Base-by-base conservation (phyloP, 2,888 invertebrate species). In the Zele albiditarsus region DNA sequence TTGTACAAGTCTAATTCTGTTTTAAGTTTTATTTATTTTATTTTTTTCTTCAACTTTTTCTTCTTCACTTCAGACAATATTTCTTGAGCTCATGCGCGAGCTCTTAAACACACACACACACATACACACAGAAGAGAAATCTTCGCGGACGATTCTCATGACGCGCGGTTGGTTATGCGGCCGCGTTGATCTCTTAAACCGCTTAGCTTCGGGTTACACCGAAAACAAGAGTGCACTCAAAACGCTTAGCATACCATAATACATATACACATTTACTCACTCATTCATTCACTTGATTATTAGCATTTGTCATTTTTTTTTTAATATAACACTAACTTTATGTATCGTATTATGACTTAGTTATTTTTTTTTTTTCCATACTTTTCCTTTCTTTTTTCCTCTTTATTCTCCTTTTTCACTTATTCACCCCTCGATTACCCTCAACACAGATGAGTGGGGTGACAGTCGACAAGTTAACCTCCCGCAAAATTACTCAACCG, bases 141-240 rank as follows among this genome's bases (percentile, higher is more conserved):
- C 66, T 68, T 75, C 68, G 42, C 76, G 66, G 77, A 75, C 72
- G 78, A 78, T 78, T 79, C 80, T 82, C 82, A 82, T 71, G 71
- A 78, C 76, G 62, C 53, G 38, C 71, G 68, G 62, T 71, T 70
- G 62, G 27, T 83, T 84, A 84, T 84, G 81, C 85, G 82, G 84
- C 20, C 53, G 53, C 81, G 86, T 84, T 88, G 86, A 89, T 89
- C 88, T 85, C 84, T 88, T 89, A 89, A 89, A 86, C 88, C 88
- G 87, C 88, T 89, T 89, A 89, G 89, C 86, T 88, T 89, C 89
- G 84, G 86, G 88, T 89, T 89, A 87, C 89, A 88, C 87, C 88
- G 85, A 89, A 89, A 89, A 88, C 88, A 89, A 87, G 85, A 88
- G 84, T 85, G 84, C 86, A 86, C 86, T 88, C 83, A 82, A 74